Conservation (phyloP, 2,888 invertebrate species). For the Hipparchia sbordonii region DNA sequence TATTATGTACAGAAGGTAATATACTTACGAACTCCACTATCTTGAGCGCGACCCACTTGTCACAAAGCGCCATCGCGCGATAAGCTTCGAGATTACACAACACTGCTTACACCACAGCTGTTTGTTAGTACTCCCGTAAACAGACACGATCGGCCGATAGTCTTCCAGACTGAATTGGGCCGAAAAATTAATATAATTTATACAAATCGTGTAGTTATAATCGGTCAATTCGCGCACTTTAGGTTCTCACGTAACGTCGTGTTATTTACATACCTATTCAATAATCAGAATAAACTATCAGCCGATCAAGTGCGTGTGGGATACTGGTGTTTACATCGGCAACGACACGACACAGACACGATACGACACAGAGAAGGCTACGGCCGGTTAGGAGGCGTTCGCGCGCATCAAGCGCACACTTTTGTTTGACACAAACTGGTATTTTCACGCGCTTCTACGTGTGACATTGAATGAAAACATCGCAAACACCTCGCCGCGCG, state of each 20-base stretch:
- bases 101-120: conserved; percentile 32
- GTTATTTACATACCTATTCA: too few species aligned
- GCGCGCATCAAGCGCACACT: conserved; percentile 60
- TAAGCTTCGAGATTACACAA: conserved; percentile 45
- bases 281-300: background rate
- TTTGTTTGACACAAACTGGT: conserved; percentile 59
- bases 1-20: background rate
- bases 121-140: conserved; percentile 5
- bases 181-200: background rate
- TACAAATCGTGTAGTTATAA: background rate
- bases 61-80: conserved; percentile 71
- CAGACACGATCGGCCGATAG: conserved; percentile 5
- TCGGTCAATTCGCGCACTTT: background rate
- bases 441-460: conserved; percentile 55
- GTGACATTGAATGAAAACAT: conserved; percentile 63
- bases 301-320: background rate
- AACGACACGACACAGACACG: conserved; percentile 19
- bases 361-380: conserved; percentile 30
- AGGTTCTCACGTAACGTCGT: background rate
- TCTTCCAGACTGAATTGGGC: background rate
- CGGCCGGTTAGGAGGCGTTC: conserved; percentile 51
- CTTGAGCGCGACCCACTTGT: conserved; percentile 82
- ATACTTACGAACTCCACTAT: conserved; percentile 79
- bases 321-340: conserved; percentile 18
- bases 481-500: conserved; percentile 28